phyloP scores from a whole-genome alignment of 2,113 vertebrate species.

The Xenus cinereus region DNA sequence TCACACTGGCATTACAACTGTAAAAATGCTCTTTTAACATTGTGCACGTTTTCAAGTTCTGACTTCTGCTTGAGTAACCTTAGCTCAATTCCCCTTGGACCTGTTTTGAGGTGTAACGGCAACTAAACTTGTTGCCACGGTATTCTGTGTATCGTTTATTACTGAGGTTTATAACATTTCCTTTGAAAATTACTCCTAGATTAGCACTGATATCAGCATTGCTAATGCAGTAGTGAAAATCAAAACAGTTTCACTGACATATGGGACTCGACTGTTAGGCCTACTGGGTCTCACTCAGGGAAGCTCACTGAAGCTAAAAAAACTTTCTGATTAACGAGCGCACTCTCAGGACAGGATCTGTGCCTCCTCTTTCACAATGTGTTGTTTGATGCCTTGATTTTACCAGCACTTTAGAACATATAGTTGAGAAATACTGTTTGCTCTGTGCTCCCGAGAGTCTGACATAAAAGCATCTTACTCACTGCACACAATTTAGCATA shows the following conservation, averaged over 20 bases:
- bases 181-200: background rate
- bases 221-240: background rate
- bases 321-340: accelerated
- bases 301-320: background rate
- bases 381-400: background rate
- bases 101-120: background rate
- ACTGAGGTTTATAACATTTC: background rate
- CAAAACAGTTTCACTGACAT: background rate
- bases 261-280: background rate
- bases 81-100: background rate
- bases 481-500: background rate
- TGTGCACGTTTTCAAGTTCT: background rate
- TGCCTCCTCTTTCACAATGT: background rate
- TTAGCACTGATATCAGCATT: background rate
- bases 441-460: background rate
- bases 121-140: background rate
- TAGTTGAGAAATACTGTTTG: background rate
- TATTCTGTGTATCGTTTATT: background rate
- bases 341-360: background rate
- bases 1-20: background rate
- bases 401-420: background rate
- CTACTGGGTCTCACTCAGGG: background rate
- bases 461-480: background rate
- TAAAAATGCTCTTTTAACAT: background rate
- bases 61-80: background rate